These are phyloP conservation scores for Pseudopipra pipra DNA, from an alignment of 2,113 vertebrate genomes.

Conservation along the genomic window DNA sequence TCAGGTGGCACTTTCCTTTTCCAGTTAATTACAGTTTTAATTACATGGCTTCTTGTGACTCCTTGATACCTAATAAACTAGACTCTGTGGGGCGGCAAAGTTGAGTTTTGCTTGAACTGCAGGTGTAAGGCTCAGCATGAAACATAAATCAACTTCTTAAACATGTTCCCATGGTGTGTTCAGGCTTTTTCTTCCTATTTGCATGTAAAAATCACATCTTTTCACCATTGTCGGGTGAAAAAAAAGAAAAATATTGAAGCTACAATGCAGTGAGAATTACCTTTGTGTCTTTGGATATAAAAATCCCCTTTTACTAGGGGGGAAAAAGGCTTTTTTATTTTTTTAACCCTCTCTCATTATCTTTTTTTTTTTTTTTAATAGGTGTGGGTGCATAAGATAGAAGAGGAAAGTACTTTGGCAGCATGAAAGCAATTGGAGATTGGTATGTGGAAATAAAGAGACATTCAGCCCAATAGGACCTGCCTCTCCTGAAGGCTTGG, in stretches of 20 bases:
- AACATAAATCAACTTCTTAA: constrained; percentile 85
- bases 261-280: constrained; percentile 25
- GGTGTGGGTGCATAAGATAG: background rate
- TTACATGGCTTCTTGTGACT: constrained; percentile 85
- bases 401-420: background rate
- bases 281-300: constrained; percentile 50
- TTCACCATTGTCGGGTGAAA: constrained; percentile 57
- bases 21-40: constrained; percentile 86
- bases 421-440: background rate
- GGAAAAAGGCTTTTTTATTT: background rate
- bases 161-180: constrained; percentile 76
- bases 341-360: background rate
- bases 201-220: constrained; percentile 73
- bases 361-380: background rate
- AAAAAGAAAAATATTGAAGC: constrained; percentile 25
- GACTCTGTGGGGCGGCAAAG: constrained; percentile 81
- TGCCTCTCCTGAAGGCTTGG: background rate
- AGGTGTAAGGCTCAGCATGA: constrained; percentile 81
- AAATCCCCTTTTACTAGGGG: constrained; percentile 26
- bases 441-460: background rate
- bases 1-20: constrained; percentile 85
- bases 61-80: constrained; percentile 87
- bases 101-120: constrained; percentile 85
- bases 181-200: constrained; percentile 74
- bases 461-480: background rate